Conservation (phyloP, 2,113 vertebrate genomes). For the Toxotes chatareus region DNA sequence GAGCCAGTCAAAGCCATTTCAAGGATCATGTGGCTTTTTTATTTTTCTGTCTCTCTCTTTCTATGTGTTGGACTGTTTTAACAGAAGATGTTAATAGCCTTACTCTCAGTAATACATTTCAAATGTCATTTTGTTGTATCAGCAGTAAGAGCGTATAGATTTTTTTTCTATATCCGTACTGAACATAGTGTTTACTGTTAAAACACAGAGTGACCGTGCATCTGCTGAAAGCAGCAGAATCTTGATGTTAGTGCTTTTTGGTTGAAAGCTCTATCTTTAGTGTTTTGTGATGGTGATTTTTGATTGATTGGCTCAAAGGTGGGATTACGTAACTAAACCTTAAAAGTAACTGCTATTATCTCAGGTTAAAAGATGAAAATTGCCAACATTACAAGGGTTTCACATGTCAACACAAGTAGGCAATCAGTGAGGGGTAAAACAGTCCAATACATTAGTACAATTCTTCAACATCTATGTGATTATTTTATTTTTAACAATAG, state of each 20-base stretch:
- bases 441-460: neutral
- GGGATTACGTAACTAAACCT: neutral
- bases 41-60: neutral
- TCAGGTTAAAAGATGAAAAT: neutral
- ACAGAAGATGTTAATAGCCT: slow-evolving; percentile 12
- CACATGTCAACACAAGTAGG: neutral
- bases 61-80: neutral
- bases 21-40: neutral
- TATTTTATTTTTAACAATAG: neutral
- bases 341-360: too few relatives aligned
- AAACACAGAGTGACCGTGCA: neutral
- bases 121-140: neutral
- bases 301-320: neutral
- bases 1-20: too few relatives aligned
- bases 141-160: neutral
- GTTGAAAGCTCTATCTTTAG: neutral
- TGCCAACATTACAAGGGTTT: neutral
- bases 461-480: neutral
- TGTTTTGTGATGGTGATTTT: neutral
- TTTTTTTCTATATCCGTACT: neutral
- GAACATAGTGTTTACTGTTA: neutral
- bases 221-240: neutral
- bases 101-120: slow-evolving; percentile 15
- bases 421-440: neutral
- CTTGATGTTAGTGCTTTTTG: neutral